Percentiles rank a stretch among this genome's conserved stretches.
phyloP scores from a whole-genome alignment of 1,140 invertebrate species.

The Zaprionus nigranus region DNA sequence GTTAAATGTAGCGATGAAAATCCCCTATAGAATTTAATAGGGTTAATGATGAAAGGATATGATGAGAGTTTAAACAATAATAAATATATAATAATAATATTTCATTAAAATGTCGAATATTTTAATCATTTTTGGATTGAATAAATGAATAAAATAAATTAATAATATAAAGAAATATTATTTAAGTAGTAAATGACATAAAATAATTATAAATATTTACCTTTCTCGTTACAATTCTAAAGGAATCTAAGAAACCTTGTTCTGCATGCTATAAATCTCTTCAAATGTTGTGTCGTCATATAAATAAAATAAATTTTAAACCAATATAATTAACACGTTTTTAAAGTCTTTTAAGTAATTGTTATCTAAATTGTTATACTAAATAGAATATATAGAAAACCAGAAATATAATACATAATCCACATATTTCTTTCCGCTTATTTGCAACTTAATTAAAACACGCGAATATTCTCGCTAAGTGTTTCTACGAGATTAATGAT shows the following conservation, averaged over 20 bases:
- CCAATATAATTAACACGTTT: conserved; percentile 2
- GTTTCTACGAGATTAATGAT: conserved; percentile 6
- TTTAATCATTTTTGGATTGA: too few species aligned
- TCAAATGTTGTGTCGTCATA: not conserved
- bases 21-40: not conserved
- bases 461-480: not conserved
- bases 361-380: too few species aligned
- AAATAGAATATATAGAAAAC: not conserved
- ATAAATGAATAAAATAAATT: too few species aligned
- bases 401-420: not conserved
- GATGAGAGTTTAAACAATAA: not conserved
- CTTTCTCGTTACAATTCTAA: too few species aligned
- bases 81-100: too few species aligned
- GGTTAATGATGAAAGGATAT: not conserved
- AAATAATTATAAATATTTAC: too few species aligned
- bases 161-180: too few species aligned
- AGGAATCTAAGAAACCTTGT: too few species aligned
- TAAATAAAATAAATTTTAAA: not conserved
- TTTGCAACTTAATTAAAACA: conserved; percentile 2
- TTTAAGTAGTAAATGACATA: too few species aligned
- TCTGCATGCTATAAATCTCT: not conserved
- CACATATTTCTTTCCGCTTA: not conserved
- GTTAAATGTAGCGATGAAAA: not conserved
- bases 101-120: too few species aligned
- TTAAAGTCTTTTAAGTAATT: conserved; percentile 1